These are phyloP conservation scores for Zele albiditarsus DNA, from an alignment of 2,888 invertebrate genomes.

Conservation along the genomic window DNA sequence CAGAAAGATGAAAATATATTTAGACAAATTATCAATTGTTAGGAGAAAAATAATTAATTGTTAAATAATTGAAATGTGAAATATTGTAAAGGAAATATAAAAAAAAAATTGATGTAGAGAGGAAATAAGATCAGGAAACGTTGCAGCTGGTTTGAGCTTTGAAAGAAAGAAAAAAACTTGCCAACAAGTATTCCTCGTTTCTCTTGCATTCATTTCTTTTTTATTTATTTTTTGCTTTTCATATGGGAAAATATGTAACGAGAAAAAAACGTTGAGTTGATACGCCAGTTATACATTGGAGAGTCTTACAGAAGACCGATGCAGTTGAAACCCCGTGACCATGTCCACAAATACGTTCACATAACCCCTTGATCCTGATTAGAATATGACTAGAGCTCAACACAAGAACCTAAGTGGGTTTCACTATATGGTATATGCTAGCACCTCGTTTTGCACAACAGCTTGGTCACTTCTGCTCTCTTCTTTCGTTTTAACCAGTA, in stretches of 20 bases:
- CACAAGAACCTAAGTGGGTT: constrained; percentile 42
- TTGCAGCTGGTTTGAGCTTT: constrained; percentile 13
- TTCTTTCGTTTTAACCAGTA: constrained; percentile 5
- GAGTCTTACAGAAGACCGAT: constrained; percentile 37
- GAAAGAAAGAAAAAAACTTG: constrained; percentile 62
- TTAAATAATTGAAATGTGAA: neutral
- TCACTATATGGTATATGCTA: constrained; percentile 14
- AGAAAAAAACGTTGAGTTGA: constrained; percentile 43
- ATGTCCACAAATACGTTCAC: constrained; percentile 65
- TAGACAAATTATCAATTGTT: neutral
- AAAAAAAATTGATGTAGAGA: constrained; percentile 2
- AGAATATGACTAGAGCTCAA: constrained; percentile 64
- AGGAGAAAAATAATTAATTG: neutral
- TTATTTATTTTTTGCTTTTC: constrained; percentile 28
- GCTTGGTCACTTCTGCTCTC: constrained; percentile 17
- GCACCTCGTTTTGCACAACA: constrained; percentile 26
- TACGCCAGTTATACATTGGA: constrained; percentile 46
- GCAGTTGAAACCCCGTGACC: constrained; percentile 63
- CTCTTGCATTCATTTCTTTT: constrained; percentile 34
- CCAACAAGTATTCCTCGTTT: constrained; percentile 58
- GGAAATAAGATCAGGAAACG: neutral
- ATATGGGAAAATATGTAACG: constrained; percentile 39
- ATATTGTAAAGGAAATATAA: constrained; percentile 9
- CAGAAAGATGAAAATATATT: neutral
- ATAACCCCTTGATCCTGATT: constrained; percentile 72